Conservation (phyloP, 2,113 vertebrate species). For the Corythoichthys intestinalis region DNA sequence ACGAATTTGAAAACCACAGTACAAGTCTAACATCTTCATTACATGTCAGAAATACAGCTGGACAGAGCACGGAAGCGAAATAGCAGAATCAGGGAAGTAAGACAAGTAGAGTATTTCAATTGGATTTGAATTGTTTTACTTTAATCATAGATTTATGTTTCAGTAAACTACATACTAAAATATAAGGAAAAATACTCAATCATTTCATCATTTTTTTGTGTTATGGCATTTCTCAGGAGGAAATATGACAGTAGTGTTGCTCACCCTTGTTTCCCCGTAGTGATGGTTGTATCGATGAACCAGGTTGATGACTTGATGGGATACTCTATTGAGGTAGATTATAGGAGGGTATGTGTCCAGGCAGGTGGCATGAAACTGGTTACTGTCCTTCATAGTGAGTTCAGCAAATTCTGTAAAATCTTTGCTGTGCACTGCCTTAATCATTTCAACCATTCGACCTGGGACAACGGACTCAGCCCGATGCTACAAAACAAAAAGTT, state of each 20-base stretch:
- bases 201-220: background rate
- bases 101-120: background rate
- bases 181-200: background rate
- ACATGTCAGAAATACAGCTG: conserved; percentile 28
- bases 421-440: conserved; percentile 66
- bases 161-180: no score
- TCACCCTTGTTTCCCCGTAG: conserved; percentile 79
- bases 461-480: conserved; percentile 84
- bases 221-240: background rate
- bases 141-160: background rate
- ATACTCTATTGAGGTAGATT: conserved; percentile 87
- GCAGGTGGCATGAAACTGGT: conserved; percentile 96
- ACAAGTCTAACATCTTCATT: conserved; percentile 44
- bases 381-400: conserved; percentile 94
- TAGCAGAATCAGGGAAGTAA: background rate
- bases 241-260: background rate
- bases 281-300: conserved; percentile 84
- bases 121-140: background rate
- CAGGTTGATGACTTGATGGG: conserved; percentile 78
- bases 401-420: conserved; percentile 85
- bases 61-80: background rate
- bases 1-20: conserved; percentile 6
- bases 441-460: conserved; percentile 80
- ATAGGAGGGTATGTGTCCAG: conserved; percentile 95
- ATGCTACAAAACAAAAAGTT: conserved; percentile 66